Evolutionary conservation across 2,888 invertebrate genomes (phyloP), one percentile per base, ranked within the genome.

Genomic region (Linnaemya vulpina): DNA sequence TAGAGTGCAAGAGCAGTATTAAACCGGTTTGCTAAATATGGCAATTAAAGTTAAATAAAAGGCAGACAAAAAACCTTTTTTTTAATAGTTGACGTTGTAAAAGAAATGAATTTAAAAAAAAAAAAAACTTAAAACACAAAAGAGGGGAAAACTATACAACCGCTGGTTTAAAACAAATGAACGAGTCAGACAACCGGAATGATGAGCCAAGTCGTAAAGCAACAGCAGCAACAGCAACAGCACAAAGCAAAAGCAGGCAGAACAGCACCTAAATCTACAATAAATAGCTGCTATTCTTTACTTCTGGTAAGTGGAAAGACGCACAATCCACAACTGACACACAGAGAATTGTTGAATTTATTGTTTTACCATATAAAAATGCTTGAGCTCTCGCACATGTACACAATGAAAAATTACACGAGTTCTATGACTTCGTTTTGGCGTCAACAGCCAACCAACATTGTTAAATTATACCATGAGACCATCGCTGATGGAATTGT

Each of bases 101-200:
- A 78, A 20, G 70, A 73, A 55, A 49, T 11, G 35, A 40, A 38
- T 25, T 40, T 25, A 62, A 5, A 73, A 62, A 40, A 58, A 17
- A 43, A 40, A 58, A 38, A 25, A 68, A 62, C 73, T 46, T 22
- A 55, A 58, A 74, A 30, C 30, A 30, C 30, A 30, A 78, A 17
- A 51, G 46, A 35, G 55, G 58, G 13, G 17, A 68, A 81, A 53
- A 58, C n/a, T 55, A 13, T 20, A 60, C 51, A 46, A 46, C 49
- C 20, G 55, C 40, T 15, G 38, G 67, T 30, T 71, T 63, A 60
- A 79, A 63, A 63, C 25, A 79, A 65, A 49, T 51, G 30, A 75
- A 84, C 55, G 73, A 80, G 49, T 70, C 77, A 74, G 77, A 70
- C 77, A 84, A 77, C 68, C 77, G 81, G 73, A 70, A 73, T 80